Evolutionary conservation across 2,888 invertebrate genomes (phyloP).

Genomic region (Dascillus cervinus): DNA sequence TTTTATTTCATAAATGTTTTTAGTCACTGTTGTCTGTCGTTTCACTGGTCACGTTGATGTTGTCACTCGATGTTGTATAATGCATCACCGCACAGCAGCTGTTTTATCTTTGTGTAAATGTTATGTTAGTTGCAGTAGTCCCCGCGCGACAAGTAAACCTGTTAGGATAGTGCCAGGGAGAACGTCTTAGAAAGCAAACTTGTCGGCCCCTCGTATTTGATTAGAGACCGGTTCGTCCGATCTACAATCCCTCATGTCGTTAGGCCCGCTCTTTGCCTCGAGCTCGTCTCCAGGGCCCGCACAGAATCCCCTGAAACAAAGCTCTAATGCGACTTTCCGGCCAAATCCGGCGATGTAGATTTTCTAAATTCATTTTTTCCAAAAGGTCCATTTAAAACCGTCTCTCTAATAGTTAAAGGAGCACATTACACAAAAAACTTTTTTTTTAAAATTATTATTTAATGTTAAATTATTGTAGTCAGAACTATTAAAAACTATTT

Average conservation of each 20-base stretch:
- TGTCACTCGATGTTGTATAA: slow-evolving; percentile 35
- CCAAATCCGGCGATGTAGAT: slow-evolving; percentile 5
- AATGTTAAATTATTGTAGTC: too few species aligned
- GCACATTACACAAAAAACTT: too few species aligned
- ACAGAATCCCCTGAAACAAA: slow-evolving; percentile 25
- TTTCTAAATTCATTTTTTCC: too few species aligned
- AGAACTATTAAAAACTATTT: too few species aligned
- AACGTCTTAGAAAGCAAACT: slow-evolving; percentile 33
- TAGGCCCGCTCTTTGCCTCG: slow-evolving; percentile 23
- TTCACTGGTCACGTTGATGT: slow-evolving; percentile 36
- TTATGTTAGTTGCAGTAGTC: slow-evolving; percentile 21
- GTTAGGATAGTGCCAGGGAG: slow-evolving; percentile 28
- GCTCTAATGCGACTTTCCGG: slow-evolving; percentile 18
- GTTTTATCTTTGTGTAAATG: slow-evolving; percentile 16
- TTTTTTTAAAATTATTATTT: too few species aligned
- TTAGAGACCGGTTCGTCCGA: slow-evolving; percentile 33
- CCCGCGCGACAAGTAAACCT: slow-evolving; percentile 24
- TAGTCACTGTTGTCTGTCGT: slow-evolving; percentile 26
- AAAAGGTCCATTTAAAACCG: too few species aligned
- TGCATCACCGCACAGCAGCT: slow-evolving; percentile 34
- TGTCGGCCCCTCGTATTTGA: slow-evolving; percentile 34
- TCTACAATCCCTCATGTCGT: slow-evolving; percentile 35
- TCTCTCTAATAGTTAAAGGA: too few species aligned
- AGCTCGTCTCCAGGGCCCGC: slow-evolving; percentile 22
- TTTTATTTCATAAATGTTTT: slow-evolving; percentile 17